Percentiles rank a stretch among this genome's conserved stretches.
phyloP scores from a whole-genome alignment of 2,113 vertebrate species.

The Hippopotamus amphibius region DNA sequence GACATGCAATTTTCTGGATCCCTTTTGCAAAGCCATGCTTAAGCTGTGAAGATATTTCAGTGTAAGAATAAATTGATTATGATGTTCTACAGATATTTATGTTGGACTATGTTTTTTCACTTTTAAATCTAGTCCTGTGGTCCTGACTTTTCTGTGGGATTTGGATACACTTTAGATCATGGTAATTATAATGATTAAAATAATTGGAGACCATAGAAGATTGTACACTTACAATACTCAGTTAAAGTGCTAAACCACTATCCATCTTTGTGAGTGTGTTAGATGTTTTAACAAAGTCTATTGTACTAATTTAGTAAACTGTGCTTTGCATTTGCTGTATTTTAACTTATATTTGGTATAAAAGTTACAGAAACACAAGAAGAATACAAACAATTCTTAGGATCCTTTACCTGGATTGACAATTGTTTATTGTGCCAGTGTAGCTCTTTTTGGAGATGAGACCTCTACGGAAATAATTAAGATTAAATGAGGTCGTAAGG shows the following conservation, averaged over 20 bases:
- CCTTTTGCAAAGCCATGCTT: constrained; percentile 80
- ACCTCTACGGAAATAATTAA: not conserved
- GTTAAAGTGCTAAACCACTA: not conserved
- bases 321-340: not conserved
- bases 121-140: constrained; percentile 20
- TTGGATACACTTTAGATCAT: constrained; percentile 25
- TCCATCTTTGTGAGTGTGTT: not conserved
- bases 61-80: constrained; percentile 81
- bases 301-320: not conserved
- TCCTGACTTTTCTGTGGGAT: not conserved
- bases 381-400: not conserved
- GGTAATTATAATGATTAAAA: constrained; percentile 27
- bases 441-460: not conserved
- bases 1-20: constrained; percentile 84
- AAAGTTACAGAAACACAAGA: not conserved
- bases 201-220: not conserved
- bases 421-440: not conserved
- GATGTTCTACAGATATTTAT: constrained; percentile 70
- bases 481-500: not conserved
- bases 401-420: not conserved
- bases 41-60: constrained; percentile 76
- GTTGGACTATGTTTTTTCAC: constrained; percentile 24
- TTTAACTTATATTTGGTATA: not conserved
- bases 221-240: not conserved
- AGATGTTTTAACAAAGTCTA: not conserved